phyloP scores from a whole-genome alignment of 2,888 invertebrate species.

The Eucera pruinosa region DNA sequence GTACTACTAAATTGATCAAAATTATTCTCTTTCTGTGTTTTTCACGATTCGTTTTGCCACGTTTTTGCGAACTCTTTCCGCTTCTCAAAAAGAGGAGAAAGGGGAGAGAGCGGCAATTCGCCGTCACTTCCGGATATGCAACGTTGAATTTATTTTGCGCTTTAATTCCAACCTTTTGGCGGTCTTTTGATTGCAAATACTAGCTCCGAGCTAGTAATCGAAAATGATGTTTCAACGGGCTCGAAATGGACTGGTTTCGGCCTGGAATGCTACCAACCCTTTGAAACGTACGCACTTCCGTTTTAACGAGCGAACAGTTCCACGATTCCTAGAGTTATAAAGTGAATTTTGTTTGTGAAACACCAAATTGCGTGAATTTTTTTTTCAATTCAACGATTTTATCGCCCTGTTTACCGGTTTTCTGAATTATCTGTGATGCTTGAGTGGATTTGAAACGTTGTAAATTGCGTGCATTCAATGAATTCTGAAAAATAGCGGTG shows the following conservation, averaged over 20 bases:
- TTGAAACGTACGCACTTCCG: neutral
- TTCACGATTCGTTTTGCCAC: too few species aligned
- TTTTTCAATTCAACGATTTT: too few species aligned
- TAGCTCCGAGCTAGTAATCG: neutral
- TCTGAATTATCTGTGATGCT: too few species aligned
- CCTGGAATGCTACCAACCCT: neutral
- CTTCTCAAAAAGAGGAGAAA: too few species aligned
- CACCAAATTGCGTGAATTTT: neutral
- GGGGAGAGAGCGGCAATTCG: neutral
- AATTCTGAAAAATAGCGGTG: too few species aligned
- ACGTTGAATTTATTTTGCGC: neutral
- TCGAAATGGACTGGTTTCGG: neutral
- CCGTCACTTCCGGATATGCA: neutral
- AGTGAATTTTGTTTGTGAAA: neutral
- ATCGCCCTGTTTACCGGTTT: too few species aligned
- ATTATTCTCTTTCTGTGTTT: too few species aligned
- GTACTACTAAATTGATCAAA: too few species aligned
- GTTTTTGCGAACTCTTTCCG: too few species aligned
- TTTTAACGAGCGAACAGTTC: neutral
- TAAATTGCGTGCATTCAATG: too few species aligned
- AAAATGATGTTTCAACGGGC: neutral
- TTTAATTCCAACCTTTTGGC: neutral
- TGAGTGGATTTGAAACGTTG: too few species aligned
- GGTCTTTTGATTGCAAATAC: slow-evolving; percentile 1
- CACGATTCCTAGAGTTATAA: neutral